Percentiles rank a stretch among this genome's conserved stretches.
phyloP scores from a whole-genome alignment of 2,888 invertebrate species.

The Pardosa pseudoannulata region DNA sequence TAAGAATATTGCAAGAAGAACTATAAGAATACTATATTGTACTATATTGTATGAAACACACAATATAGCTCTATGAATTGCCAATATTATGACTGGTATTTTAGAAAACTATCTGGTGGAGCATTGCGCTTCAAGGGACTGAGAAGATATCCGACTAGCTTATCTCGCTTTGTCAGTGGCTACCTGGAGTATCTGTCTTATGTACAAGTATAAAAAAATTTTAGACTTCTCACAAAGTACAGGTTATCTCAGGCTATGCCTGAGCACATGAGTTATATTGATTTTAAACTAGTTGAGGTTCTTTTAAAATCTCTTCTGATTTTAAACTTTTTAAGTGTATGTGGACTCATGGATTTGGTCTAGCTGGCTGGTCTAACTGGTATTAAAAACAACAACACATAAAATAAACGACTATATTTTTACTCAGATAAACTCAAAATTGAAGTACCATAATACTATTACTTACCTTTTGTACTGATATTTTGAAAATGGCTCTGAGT shows the following conservation, averaged over 20 bases:
- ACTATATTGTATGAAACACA: no score
- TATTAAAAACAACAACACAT: no score
- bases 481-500: no score
- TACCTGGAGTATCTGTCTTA: not conserved
- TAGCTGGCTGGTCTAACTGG: no score
- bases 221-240: not conserved
- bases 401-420: no score
- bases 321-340: not conserved
- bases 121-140: not conserved
- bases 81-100: not conserved
- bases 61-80: constrained; percentile 5
- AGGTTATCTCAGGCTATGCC: not conserved
- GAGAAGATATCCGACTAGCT: not conserved
- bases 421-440: no score
- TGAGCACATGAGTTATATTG: no score
- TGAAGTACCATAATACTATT: no score
- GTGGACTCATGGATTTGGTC: no score
- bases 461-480: no score
- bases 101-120: not conserved
- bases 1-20: no score
- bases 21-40: no score
- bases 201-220: not conserved
- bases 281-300: not conserved
- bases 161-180: not conserved
- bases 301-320: not conserved